A percentile compares a stretch with the other conserved stretches of the same genome.
phyloP scores from a whole-genome alignment of 2,888 invertebrate species.

The Ceraclea dissimilis region DNA sequence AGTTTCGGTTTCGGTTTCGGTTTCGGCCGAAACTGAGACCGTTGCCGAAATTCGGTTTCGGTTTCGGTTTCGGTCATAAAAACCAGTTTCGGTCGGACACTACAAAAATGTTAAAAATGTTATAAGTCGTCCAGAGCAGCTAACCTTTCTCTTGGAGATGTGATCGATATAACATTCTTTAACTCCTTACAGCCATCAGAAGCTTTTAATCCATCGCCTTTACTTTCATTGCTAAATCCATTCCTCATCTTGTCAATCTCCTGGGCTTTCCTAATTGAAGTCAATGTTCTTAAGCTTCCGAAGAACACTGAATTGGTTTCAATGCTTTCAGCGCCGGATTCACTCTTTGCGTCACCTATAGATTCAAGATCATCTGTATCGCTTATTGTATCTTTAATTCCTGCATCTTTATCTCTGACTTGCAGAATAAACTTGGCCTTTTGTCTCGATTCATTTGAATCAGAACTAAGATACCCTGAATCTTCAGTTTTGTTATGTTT shows the following conservation, averaged over 20 bases:
- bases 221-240: constrained; percentile 9
- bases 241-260: constrained; percentile 10
- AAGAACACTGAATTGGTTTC: constrained; percentile 84
- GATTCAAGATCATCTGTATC: constrained; percentile 71
- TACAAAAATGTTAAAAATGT: too few species aligned
- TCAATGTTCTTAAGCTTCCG: constrained; percentile 53
- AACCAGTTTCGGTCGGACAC: too few species aligned
- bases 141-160: constrained; percentile 17
- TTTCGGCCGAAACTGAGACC: too few species aligned
- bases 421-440: constrained; percentile 44
- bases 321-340: constrained; percentile 79
- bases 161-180: constrained; percentile 15
- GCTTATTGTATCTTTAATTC: constrained; percentile 37
- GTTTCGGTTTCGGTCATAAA: too few species aligned
- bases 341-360: constrained; percentile 70
- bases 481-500: constrained; percentile 53
- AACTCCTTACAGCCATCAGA: constrained; percentile 15
- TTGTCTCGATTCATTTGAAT: constrained; percentile 59
- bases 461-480: constrained; percentile 80
- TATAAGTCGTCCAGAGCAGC: constrained; percentile 20
- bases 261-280: constrained; percentile 16
- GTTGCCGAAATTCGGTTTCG: too few species aligned
- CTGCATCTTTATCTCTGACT: constrained; percentile 29
- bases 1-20: too few species aligned
- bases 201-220: constrained; percentile 4